phyloP scores from a whole-genome alignment of 1,140 invertebrate species.

The Akabosia matsudoensis region DNA sequence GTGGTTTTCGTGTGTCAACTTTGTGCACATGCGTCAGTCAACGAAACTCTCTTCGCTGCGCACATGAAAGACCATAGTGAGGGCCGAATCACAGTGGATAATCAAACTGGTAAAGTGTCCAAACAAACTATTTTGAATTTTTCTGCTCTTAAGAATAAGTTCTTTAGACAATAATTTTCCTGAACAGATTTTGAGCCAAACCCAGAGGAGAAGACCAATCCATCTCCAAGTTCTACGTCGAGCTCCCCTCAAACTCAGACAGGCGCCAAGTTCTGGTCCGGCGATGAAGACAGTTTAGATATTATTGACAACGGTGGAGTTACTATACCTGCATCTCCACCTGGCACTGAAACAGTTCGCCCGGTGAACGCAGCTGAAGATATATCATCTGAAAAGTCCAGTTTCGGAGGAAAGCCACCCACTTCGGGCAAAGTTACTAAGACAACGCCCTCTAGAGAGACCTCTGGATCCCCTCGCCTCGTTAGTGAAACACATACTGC shows the following conservation, averaged over 20 bases:
- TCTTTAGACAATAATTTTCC: too few species aligned
- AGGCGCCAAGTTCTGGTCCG: conserved; percentile 43
- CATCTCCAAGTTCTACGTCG: neutral
- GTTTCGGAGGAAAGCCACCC: too few species aligned
- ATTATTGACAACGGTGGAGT: conserved; percentile 62
- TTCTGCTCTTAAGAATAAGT: too few species aligned
- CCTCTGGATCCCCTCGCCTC: too few species aligned
- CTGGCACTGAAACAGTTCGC: too few species aligned
- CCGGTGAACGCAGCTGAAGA: too few species aligned
- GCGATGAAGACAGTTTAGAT: conserved; percentile 57
- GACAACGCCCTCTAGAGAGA: too few species aligned
- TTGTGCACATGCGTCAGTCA: conserved; percentile 62
- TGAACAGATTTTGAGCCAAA: neutral
- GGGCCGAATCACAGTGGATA: conserved; percentile 49
- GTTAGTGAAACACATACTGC: too few species aligned
- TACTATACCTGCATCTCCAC: conserved; percentile 56
- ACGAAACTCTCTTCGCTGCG: conserved; percentile 57
- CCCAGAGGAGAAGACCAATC: neutral
- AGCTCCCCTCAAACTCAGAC: neutral
- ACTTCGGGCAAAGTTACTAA: too few species aligned
- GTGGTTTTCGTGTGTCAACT: conserved; percentile 59
- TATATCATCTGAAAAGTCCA: too few species aligned
- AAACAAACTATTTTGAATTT: neutral
- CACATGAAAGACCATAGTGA: conserved; percentile 61
- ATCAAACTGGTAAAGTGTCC: neutral